Evolutionary conservation across 2,888 invertebrate species (phyloP).

Genomic region (Chrysolina oricalcia): DNA sequence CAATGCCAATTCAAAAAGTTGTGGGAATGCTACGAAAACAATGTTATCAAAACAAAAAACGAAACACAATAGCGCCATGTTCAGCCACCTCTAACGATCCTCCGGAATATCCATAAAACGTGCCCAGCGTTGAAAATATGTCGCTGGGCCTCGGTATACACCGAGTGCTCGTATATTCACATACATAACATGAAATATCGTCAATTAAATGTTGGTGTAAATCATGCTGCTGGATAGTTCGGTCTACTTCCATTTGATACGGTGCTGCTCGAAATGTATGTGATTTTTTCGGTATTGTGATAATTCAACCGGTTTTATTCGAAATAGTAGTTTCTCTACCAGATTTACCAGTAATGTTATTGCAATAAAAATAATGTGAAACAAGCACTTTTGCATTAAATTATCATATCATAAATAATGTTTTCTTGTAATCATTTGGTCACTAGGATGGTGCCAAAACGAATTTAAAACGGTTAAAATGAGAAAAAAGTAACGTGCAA

Average conservation of each 20-base stretch:
- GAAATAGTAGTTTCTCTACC: no score
- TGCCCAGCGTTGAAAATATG: slow-evolving; percentile 17
- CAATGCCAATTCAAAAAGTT: background rate
- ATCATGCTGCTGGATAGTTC: slow-evolving; percentile 4
- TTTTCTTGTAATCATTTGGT: no score
- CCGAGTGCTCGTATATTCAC: slow-evolving; percentile 7
- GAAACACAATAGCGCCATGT: slow-evolving; percentile 5
- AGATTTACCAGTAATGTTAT: no score
- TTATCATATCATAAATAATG: no score
- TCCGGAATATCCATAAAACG: slow-evolving; percentile 16
- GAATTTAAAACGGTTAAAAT: no score
- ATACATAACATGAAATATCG: slow-evolving; percentile 15
- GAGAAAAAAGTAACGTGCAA: no score
- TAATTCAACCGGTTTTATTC: background rate
- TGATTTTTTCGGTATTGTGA: slow-evolving; percentile 2
- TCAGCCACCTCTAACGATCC: slow-evolving; percentile 16
- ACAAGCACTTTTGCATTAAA: no score
- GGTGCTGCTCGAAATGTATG: slow-evolving; percentile 21
- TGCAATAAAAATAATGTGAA: no score
- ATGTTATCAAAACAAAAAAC: background rate
- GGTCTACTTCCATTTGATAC: slow-evolving; percentile 3
- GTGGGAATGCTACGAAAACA: background rate
- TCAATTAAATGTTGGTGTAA: slow-evolving; percentile 19
- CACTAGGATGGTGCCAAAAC: no score
- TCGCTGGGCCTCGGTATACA: background rate